phyloP scores from a whole-genome alignment of 2,113 vertebrate genomes.

The Bos indicus region DNA sequence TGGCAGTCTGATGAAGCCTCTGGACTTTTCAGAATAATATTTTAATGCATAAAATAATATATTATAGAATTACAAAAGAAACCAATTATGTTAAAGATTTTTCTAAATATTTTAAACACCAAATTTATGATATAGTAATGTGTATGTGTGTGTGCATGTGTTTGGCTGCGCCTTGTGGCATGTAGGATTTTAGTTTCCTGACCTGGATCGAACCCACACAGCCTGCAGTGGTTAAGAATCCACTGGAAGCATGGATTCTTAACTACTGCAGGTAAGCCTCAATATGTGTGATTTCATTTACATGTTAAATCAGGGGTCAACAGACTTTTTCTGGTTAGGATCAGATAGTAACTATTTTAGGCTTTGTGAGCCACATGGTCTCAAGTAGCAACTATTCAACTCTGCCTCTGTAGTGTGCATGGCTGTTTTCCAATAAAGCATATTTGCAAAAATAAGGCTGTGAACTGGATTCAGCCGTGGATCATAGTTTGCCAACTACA shows the following conservation, averaged over 20 bases:
- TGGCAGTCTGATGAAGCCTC: not conserved
- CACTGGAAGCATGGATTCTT: not conserved
- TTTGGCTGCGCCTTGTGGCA: not conserved
- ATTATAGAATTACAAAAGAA: not conserved
- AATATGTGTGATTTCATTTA: not conserved
- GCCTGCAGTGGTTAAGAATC: not conserved
- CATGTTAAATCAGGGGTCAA: not conserved
- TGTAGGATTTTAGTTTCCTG: not conserved
- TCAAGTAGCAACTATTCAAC: not conserved
- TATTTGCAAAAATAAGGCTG: not conserved
- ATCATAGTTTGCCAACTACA: not conserved
- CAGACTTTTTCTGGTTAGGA: not conserved
- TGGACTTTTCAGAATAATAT: not conserved
- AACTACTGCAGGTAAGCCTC: not conserved
- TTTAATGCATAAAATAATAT: not conserved
- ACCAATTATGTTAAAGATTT: not conserved
- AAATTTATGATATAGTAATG: not conserved
- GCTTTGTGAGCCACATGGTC: not conserved
- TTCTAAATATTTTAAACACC: slow-evolving; percentile 21
- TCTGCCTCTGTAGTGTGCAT: not conserved
- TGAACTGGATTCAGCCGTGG: not conserved
- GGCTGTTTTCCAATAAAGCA: not conserved
- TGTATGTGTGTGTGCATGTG: not conserved
- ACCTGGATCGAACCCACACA: not conserved
- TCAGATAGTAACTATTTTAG: not conserved